phyloP scores from a whole-genome alignment of 1,140 invertebrate species.

The Rhagoletis zephyria region DNA sequence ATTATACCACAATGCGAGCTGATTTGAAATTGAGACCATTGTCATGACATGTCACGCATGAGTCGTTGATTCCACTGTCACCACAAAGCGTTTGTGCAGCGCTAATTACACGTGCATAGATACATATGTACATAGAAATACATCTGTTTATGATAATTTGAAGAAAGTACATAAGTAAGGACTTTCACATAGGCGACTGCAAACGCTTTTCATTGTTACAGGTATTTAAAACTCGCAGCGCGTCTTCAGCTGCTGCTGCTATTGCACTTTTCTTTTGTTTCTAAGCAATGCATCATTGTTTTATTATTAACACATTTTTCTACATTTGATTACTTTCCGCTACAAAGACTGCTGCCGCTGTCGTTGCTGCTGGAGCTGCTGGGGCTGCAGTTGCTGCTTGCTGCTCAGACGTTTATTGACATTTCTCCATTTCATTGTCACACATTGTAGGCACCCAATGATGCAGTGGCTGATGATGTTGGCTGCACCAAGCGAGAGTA shows the following conservation, averaged over 20 bases:
- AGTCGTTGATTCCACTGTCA: too few species aligned
- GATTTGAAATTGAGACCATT: too few species aligned
- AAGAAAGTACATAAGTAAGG: neutral
- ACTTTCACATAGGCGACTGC: conserved; percentile 3
- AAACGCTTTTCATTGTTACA: conserved; percentile 43
- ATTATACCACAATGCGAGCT: too few species aligned
- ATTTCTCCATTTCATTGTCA: conserved; percentile 50
- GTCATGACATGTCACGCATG: too few species aligned
- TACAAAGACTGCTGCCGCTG: neutral
- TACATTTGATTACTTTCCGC: conserved; percentile 27
- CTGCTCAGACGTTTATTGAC: conserved; percentile 43
- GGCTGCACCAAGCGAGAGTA: neutral
- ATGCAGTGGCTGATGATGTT: neutral
- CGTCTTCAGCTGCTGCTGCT: neutral
- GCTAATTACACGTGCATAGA: too few species aligned
- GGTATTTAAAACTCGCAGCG: conserved; percentile 12
- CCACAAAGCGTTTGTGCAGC: too few species aligned
- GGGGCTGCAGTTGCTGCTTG: too few species aligned
- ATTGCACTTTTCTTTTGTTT: neutral
- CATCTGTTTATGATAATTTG: neutral
- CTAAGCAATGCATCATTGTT: neutral
- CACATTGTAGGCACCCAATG: conserved; percentile 46
- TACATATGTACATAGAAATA: too few species aligned
- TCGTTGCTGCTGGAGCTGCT: neutral
- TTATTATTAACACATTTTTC: conserved; percentile 25